Evolutionary conservation across 92 coral and sea anemone genomes (phyloP), one percentile per base, ranked within the genome.

Genomic region (Pocillopora meandrina): DNA sequence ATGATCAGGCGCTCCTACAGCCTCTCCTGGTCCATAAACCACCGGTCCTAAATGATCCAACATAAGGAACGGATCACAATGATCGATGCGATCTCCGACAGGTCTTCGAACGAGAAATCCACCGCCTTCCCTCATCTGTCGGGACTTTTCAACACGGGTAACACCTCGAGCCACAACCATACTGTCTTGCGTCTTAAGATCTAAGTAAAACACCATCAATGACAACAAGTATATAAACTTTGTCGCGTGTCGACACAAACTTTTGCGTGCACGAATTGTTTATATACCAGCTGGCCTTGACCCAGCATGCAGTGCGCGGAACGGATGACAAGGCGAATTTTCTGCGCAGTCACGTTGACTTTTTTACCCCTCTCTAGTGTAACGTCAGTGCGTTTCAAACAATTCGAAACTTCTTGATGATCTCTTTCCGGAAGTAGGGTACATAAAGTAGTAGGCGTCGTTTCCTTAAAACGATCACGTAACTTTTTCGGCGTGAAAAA

Each of bases 1-100:
- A 56, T 93, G 96, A 80, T 93, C 96, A 6, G 96, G 96, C 0
- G 96, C 96, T 55, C 96, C 96, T 0, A 93, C 92, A 10, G 96
- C 96, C 19, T 93, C 96, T 21, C 94, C 96, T 0, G 96, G 92
- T 16, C 82, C 94, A 61, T 93, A 93, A 12, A 77, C 83, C 21
- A 91, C 94, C 3, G 96, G 96, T 2, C 96, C 96, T n/a, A 93
- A 74, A 65, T 93, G 96, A 80, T 93, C 96, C 36, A 93, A 65
- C 92, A 93, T 42, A 61, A 93, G 61, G 66, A 93, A 90, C 52
- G 96, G 96, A 71, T 93, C 96, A 57, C 96, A 93, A 26, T 89
- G 88, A 35, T 88, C 75, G 26, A 93, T 62, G 31, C 82, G 84
- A 79, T 91, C 96, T 7, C 96, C 94, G 60, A 93, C 85, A 65